Conservation (phyloP, 1,140 invertebrate species). For the Olivierus martensii region DNA sequence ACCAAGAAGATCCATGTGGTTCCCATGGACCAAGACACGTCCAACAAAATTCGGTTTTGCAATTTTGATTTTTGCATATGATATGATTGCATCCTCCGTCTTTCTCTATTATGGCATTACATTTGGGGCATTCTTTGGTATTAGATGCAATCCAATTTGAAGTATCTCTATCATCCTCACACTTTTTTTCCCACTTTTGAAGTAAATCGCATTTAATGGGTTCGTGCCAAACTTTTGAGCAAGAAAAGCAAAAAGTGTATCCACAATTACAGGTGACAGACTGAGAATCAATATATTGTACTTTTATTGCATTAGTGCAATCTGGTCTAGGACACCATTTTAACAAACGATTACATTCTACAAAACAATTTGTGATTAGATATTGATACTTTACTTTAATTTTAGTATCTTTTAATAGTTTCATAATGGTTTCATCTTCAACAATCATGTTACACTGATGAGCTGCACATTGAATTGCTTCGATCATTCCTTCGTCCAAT, state of each 20-base stretch:
- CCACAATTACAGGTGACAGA: slow-evolving; percentile 85
- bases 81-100: slow-evolving; percentile 99
- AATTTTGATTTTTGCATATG: slow-evolving; percentile 97
- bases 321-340: slow-evolving; percentile 96
- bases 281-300: slow-evolving; percentile 76
- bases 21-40: slow-evolving; percentile 97
- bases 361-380: slow-evolving; percentile 96
- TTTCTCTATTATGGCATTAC: slow-evolving; percentile 95
- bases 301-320: slow-evolving; percentile 92
- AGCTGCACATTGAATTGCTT: slow-evolving; percentile 90
- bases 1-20: slow-evolving; percentile 92
- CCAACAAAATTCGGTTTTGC: slow-evolving; percentile 98
- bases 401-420: slow-evolving; percentile 28
- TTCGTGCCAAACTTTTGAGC: slow-evolving; percentile 97
- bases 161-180: slow-evolving; percentile 97
- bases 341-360: slow-evolving; percentile 87
- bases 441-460: slow-evolving; percentile 66
- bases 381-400: slow-evolving; percentile 95
- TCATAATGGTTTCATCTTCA: slow-evolving; percentile 91
- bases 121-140: slow-evolving; percentile 98
- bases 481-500: slow-evolving; percentile 62
- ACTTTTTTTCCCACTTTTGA: slow-evolving; percentile 97
- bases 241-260: slow-evolving; percentile 90
- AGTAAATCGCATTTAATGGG: slow-evolving; percentile 88
- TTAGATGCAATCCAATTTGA: slow-evolving; percentile 99